These are phyloP conservation scores for Cyanoliseus patagonus DNA, from an alignment of 2,113 vertebrate genomes.

Conservation along the genomic window DNA sequence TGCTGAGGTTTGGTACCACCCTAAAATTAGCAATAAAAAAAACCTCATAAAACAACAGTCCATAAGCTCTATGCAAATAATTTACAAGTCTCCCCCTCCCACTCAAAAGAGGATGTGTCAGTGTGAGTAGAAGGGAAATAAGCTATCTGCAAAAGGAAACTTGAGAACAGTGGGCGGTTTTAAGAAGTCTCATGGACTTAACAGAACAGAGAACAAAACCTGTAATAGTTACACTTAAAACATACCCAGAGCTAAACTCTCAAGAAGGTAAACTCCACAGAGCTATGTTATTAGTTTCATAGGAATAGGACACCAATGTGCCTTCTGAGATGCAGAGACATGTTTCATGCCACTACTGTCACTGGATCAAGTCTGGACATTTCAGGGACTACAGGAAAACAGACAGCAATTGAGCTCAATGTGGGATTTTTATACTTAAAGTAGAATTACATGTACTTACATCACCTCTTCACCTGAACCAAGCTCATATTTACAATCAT, in stretches of 20 bases:
- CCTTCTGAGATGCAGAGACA: neutral
- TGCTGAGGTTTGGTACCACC: neutral
- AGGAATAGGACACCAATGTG: neutral
- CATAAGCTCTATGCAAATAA: neutral
- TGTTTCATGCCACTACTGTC: neutral
- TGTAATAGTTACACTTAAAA: neutral
- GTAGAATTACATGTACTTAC: slow-evolving; percentile 63
- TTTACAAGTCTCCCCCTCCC: neutral
- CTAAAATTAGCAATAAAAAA: neutral
- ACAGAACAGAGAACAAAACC: neutral
- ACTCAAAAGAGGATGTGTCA: neutral
- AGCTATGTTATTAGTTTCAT: fast-evolving
- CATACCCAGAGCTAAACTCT: neutral
- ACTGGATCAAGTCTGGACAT: neutral
- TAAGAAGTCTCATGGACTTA: neutral
- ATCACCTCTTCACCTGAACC: slow-evolving; percentile 61
- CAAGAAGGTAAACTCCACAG: neutral
- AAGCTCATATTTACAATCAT: slow-evolving; percentile 54
- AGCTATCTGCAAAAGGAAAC: neutral
- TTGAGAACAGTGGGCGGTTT: neutral
- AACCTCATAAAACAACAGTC: neutral
- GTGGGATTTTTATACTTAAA: slow-evolving; percentile 34
- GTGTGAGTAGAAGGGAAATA: neutral
- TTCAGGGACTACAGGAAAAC: slow-evolving; percentile 2
- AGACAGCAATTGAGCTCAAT: slow-evolving; percentile 1